These are phyloP conservation scores for Pocillopora verrucosa DNA, from an alignment of 64 coral and sea anemone species.

Conservation along the genomic window DNA sequence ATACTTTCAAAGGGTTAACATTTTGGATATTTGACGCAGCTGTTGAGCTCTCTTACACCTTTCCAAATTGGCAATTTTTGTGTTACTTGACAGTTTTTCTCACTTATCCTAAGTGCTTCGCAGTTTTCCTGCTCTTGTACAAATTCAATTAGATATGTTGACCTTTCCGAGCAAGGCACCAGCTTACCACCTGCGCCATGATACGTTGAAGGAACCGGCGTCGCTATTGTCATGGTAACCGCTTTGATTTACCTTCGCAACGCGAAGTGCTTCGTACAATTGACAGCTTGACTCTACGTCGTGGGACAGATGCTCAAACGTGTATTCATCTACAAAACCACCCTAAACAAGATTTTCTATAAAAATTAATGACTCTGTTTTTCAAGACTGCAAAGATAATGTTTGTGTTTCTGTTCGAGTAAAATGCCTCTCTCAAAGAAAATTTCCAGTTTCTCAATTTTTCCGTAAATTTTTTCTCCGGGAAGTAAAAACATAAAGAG, in stretches of 20 bases:
- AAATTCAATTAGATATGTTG: slow-evolving; percentile 40
- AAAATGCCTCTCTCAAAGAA: no score
- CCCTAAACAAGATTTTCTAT: no score
- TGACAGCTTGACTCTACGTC: neutral
- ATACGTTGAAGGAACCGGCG: neutral
- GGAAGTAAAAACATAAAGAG: no score
- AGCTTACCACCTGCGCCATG: slow-evolving; percentile 19
- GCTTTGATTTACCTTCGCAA: neutral
- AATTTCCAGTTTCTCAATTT: no score
- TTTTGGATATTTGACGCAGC: neutral
- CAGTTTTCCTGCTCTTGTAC: slow-evolving; percentile 20
- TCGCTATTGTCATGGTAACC: slow-evolving; percentile 3
- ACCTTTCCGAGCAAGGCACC: slow-evolving; percentile 19
- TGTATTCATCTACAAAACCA: no score
- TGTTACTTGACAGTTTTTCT: neutral
- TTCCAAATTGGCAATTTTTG: neutral
- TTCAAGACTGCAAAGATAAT: no score
- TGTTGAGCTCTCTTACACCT: neutral
- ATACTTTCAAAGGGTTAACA: neutral
- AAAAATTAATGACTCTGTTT: no score
- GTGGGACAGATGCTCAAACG: neutral
- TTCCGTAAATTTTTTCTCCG: no score
- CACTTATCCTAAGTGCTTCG: slow-evolving; percentile 12
- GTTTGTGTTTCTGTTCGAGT: no score
- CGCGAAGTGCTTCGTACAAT: neutral